These are phyloP conservation scores for Palloptera scutellata DNA, from an alignment of 2,888 invertebrate species.

Conservation along the genomic window DNA sequence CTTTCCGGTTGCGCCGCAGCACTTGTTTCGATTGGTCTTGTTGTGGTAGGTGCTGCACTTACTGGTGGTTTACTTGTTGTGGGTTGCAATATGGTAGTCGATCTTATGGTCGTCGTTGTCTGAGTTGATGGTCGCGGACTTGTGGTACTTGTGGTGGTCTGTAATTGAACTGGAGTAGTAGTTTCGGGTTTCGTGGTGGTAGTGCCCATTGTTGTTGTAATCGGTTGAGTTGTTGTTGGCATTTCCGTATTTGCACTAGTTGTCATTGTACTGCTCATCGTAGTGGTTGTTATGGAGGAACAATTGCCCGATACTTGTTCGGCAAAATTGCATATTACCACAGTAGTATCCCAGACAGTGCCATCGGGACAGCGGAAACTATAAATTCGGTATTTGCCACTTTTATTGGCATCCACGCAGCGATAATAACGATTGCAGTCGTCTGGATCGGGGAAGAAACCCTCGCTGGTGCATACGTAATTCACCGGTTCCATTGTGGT, in stretches of 20 bases:
- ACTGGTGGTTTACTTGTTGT: constrained; percentile 14
- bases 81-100: constrained; percentile 27
- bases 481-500: constrained; percentile 47
- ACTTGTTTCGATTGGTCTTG: constrained; percentile 21
- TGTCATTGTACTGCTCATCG: constrained; percentile 16
- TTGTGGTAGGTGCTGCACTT: background rate
- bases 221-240: constrained; percentile 32
- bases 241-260: constrained; percentile 39
- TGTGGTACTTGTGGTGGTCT: constrained; percentile 26
- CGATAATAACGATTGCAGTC: constrained; percentile 70
- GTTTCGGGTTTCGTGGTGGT: constrained; percentile 27
- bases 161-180: constrained; percentile 11
- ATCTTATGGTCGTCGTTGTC: constrained; percentile 26
- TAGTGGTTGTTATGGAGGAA: constrained; percentile 45
- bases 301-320: constrained; percentile 57
- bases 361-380: constrained; percentile 68
- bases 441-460: constrained; percentile 63
- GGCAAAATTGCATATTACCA: constrained; percentile 66
- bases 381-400: constrained; percentile 64
- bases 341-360: constrained; percentile 69
- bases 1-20: constrained; percentile 19
- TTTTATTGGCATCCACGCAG: constrained; percentile 63
- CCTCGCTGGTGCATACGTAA: constrained; percentile 60
- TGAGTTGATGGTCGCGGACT: constrained; percentile 23
- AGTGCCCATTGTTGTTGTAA: constrained; percentile 63